Base-by-base conservation (phyloP, 2,113 vertebrate genomes). In the Muntiacus reevesi region DNA sequence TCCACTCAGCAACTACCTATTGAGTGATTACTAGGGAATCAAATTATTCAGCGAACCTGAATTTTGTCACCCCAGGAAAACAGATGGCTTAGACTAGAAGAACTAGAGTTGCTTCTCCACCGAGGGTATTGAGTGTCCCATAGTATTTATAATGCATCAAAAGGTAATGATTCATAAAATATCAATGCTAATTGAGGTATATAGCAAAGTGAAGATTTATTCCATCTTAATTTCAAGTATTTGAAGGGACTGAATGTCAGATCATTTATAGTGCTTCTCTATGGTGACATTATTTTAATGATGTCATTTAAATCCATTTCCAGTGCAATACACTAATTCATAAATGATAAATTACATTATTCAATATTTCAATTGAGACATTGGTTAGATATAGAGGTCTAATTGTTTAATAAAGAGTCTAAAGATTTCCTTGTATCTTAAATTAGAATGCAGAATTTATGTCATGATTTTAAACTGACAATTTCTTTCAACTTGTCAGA, bases 271-370 rank as follows among this genome's bases (percentile, higher is more conserved):
- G 96, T 93, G 60, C 67, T 98, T 98, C 87, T 98, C 60, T n/a
- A 59, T 89, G 90, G 59, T 60, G 96, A 98, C 91, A 98, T 95
- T 62, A 89, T 94, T 98, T 94, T 97, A 91, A 98, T 92, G 76
- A 10, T 83, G 47, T 96, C 97, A 97, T 98, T 98, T 96, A 91
- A 96, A 84, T 98, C 96, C 91, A 76, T 83, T 98, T 98, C 97
- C 86, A 97, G 95, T 89, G 85, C 21, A 98, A 76, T 36, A 89
- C 23, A 97, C 43, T 76, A 88, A 79, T 98, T 98, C 94, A 90
- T 93, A 96, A 79, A 76, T 89, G 97, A 98, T 93, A 96, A 97
- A 98, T 98, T 96, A 21, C 19, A 94, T 74, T 97, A 98, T 95
- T 98, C 95, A 98, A 98, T 94, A 89, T 96, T 97, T 98, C 95